A percentile compares a stretch with the other conserved stretches of the same genome.
These are phyloP conservation scores for Rhynchonema sp. DNA, from an alignment of 2,888 invertebrate species.

Conservation along the genomic window DNA sequence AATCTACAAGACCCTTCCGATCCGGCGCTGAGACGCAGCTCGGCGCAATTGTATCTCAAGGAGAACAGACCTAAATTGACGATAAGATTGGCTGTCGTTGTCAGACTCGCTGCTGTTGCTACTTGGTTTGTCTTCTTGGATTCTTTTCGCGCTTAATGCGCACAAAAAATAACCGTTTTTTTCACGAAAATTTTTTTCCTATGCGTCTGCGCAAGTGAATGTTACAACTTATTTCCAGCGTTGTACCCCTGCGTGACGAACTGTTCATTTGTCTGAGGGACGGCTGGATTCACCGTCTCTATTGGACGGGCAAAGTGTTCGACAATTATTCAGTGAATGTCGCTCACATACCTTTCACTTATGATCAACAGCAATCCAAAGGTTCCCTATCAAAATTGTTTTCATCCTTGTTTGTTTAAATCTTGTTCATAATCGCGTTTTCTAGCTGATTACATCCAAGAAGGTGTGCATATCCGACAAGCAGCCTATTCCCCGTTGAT, in stretches of 20 bases:
- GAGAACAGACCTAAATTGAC: conserved; percentile 14
- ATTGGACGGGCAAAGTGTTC: conserved; percentile 61
- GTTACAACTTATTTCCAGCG: conserved; percentile 12
- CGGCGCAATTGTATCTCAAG: not conserved
- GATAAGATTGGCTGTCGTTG: conserved; percentile 16
- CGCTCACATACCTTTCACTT: conserved; percentile 65
- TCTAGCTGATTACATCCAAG: conserved; percentile 57
- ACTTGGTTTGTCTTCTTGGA: conserved; percentile 15
- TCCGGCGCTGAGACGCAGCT: conserved; percentile 10
- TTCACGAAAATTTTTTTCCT: not conserved
- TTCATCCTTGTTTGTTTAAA: too few relatives aligned
- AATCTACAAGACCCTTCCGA: conserved; percentile 14
- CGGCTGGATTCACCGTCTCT: conserved; percentile 63
- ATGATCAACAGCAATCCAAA: conserved; percentile 78
- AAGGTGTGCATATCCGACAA: conserved; percentile 59
- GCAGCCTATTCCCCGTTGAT: conserved; percentile 92
- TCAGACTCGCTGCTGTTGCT: conserved; percentile 18
- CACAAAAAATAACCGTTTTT: conserved; percentile 3
- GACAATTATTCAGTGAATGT: conserved; percentile 59
- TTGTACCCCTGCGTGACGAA: conserved; percentile 43
- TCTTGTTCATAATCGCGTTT: too few relatives aligned
- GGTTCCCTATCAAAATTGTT: conserved; percentile 33
- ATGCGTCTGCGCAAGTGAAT: not conserved
- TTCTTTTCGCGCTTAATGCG: not conserved
- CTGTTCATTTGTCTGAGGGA: conserved; percentile 71